Evolutionary conservation across 2,797 vertebrate genomes (phyloP).

Genomic region (Lophotriccus pileatus): DNA sequence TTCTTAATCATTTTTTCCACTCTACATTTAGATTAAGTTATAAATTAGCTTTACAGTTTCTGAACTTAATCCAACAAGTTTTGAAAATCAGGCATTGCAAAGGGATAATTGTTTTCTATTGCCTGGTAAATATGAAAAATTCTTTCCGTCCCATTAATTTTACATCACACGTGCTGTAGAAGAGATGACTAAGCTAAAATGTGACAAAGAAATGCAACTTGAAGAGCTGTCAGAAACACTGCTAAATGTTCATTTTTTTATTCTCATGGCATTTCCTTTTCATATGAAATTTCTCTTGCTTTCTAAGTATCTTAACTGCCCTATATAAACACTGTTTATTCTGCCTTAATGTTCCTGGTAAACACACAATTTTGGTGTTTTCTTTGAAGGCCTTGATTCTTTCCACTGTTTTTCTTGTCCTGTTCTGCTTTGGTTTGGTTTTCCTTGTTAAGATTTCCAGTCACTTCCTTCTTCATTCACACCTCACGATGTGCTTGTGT

Average conservation of each 20-base stretch:
- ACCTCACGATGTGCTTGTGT: neutral
- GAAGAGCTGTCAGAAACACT: slow-evolving; percentile 77
- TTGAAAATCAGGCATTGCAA: neutral
- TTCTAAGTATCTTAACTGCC: neutral
- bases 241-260: slow-evolving; percentile 74
- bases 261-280: neutral
- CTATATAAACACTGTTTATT: neutral
- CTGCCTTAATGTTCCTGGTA: neutral
- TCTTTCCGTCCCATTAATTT: neutral
- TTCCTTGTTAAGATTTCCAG: neutral
- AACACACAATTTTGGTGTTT: neutral
- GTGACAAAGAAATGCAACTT: slow-evolving; percentile 79
- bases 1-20: neutral
- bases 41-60: neutral
- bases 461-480: neutral
- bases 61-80: neutral
- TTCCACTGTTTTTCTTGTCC: neutral
- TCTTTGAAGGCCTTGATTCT: neutral
- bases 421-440: neutral
- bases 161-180: slow-evolving; percentile 73
- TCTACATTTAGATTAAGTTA: neutral
- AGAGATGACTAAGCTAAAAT: slow-evolving; percentile 75
- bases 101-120: neutral
- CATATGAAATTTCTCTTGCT: neutral
- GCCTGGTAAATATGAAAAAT: neutral